These are phyloP conservation scores for Uria lomvia DNA, from an alignment of 2,113 vertebrate genomes.

Conservation along the genomic window DNA sequence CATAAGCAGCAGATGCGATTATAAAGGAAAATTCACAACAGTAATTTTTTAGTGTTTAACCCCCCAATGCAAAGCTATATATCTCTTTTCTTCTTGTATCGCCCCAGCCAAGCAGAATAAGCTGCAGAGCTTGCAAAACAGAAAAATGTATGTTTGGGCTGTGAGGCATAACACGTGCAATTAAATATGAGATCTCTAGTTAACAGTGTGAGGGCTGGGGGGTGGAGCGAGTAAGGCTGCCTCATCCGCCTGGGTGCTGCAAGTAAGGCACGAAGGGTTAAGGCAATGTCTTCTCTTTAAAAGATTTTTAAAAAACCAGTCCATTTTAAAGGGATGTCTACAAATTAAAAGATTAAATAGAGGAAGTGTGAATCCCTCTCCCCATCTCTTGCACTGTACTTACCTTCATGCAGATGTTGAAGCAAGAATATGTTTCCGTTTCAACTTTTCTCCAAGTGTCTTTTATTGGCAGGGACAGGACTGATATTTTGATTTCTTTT, in stretches of 20 bases:
- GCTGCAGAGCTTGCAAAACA: neutral
- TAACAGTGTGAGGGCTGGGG: neutral
- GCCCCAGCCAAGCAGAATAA: neutral
- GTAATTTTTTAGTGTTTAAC: neutral
- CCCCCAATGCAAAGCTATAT: neutral
- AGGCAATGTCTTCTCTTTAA: neutral
- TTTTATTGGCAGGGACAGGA: conserved; percentile 4
- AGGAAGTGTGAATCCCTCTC: neutral
- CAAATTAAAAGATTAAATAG: neutral
- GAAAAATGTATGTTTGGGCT: neutral
- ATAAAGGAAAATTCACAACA: neutral
- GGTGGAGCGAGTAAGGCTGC: accelerated
- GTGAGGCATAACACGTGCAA: neutral
- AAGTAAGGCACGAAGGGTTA: neutral
- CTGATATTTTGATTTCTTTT: neutral
- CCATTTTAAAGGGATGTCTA: neutral
- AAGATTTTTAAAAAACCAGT: neutral
- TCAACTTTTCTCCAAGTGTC: conserved; percentile 20
- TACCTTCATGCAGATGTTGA: neutral
- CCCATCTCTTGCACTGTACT: neutral
- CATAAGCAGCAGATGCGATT: neutral
- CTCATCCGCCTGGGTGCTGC: neutral
- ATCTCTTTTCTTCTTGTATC: neutral
- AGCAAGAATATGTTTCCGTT: neutral
- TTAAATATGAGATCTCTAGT: neutral